Evolutionary conservation across 1,140 invertebrate species (phyloP).

Genomic region (Pachypeltis micranthus): DNA sequence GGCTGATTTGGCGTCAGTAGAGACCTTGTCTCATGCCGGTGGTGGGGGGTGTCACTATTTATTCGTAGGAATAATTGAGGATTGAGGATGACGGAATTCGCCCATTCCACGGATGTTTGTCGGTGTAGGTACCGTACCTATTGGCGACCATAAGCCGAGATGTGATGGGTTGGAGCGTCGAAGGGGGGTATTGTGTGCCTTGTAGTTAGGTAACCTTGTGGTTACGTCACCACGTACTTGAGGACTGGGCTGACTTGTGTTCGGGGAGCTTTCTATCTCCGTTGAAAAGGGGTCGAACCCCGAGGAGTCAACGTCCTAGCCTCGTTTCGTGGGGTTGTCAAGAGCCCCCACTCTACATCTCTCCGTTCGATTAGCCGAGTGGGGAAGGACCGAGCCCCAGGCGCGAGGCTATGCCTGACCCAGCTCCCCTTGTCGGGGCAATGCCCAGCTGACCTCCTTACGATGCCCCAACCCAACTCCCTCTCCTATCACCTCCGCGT

Average conservation of each 20-base stretch:
- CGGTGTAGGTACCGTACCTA: too few relatives aligned
- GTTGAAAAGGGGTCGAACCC: not conserved
- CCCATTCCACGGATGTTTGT: too few relatives aligned
- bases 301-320: slow-evolving; percentile 9
- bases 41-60: too few relatives aligned
- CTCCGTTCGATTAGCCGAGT: not conserved
- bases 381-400: not conserved
- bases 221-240: slow-evolving; percentile 4
- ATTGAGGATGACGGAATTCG: too few relatives aligned
- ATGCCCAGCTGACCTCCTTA: slow-evolving; percentile 3
- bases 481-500: too few relatives aligned
- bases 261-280: slow-evolving; percentile 1
- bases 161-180: too few relatives aligned
- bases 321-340: not conserved
- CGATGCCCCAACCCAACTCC: not conserved
- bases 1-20: too few relatives aligned
- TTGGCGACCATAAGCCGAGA: too few relatives aligned
- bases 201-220: not conserved
- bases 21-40: too few relatives aligned
- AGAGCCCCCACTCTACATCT: not conserved
- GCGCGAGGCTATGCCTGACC: slow-evolving; percentile 1
- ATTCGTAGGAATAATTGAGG: too few relatives aligned
- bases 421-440: not conserved
- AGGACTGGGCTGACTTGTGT: not conserved
- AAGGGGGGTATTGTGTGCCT: not conserved